Evolutionary conservation across 1,140 invertebrate genomes (phyloP).

Genomic region (Drosophila albomicans): DNA sequence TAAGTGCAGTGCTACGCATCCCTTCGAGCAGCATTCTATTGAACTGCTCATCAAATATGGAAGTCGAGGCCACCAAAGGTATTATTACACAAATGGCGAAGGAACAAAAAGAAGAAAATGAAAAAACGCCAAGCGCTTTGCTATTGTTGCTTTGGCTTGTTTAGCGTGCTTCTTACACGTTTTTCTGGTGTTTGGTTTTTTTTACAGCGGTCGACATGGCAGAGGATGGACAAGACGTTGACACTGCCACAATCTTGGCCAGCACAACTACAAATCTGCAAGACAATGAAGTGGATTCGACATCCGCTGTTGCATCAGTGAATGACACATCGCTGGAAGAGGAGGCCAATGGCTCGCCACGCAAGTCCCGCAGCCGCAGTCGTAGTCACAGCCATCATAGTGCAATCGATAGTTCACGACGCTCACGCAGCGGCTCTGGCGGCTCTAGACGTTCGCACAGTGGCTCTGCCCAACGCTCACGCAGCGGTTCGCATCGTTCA

Average conservation of each 20-base stretch:
- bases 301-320: slow-evolving; percentile 2
- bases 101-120: slow-evolving; percentile 1
- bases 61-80: slow-evolving; percentile 41
- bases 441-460: slow-evolving; percentile 47
- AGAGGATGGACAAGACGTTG: slow-evolving; percentile 10
- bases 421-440: slow-evolving; percentile 63
- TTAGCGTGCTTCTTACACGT: slow-evolving; percentile 40
- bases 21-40: neutral
- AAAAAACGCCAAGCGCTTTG: slow-evolving; percentile 2
- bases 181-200: slow-evolving; percentile 7
- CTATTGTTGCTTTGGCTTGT: neutral
- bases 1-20: neutral
- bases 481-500: slow-evolving; percentile 82
- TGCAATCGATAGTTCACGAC: slow-evolving; percentile 10
- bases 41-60: slow-evolving; percentile 18
- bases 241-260: neutral
- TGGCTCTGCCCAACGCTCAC: slow-evolving; percentile 67
- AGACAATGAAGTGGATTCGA: slow-evolving; percentile 46
- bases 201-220: slow-evolving; percentile 20
- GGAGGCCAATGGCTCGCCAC: slow-evolving; percentile 50
- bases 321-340: slow-evolving; percentile 5
- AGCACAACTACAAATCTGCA: slow-evolving; percentile 27
- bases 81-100: slow-evolving; percentile 11
- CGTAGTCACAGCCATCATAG: slow-evolving; percentile 8
- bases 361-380: slow-evolving; percentile 11